Base-by-base conservation (phyloP, 2,888 invertebrate species). In the Orchestes rusci region DNA sequence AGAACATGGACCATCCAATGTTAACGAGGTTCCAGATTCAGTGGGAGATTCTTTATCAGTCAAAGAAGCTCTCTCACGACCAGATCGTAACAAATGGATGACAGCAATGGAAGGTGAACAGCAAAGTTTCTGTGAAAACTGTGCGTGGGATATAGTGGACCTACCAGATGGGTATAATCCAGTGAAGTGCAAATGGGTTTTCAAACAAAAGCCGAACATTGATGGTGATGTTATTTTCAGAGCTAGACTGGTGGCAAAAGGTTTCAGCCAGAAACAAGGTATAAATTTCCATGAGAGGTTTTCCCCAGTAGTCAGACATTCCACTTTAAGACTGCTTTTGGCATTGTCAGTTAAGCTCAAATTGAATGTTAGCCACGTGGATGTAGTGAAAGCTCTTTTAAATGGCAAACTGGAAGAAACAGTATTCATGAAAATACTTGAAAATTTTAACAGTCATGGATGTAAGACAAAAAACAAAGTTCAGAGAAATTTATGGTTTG, bases 171-270 rank as follows among this genome's bases (percentile, higher is more conserved):
- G 31, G 37, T 50, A 30, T 13, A 53, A 42, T 16, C 40, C 56
- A 19, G 56, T 45, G 16, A 13, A 57, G 31, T 56, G 56, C 32
- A 61, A 60, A 37, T 62, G 58, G 59, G 58, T 61, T 7, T 59
- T 54, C 35, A 57, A 59, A 43, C 46, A 15, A 17, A 61, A 60
- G 39, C n/a, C 5, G 18, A 48, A 59, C 34, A 36, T 40, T 48
- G 55, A 56, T 15, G 41, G 41, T 35, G 40, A 54, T 31, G 44
- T 56, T 17, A 30, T 48, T 8, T 53, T 48, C 43, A 17, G 54
- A 23, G 56, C 57, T 10, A 27, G 57, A 16, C 40, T 58, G 32
- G 57, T 58, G 5, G 56, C 56, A 4, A 54, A 52, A 40, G 56
- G 57, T 16, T 57, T 53, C 47, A 50, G 48, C 2, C 56, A 58